These are phyloP conservation scores for Ganaspis sp. DNA, from an alignment of 1,140 invertebrate species.

Conservation along the genomic window DNA sequence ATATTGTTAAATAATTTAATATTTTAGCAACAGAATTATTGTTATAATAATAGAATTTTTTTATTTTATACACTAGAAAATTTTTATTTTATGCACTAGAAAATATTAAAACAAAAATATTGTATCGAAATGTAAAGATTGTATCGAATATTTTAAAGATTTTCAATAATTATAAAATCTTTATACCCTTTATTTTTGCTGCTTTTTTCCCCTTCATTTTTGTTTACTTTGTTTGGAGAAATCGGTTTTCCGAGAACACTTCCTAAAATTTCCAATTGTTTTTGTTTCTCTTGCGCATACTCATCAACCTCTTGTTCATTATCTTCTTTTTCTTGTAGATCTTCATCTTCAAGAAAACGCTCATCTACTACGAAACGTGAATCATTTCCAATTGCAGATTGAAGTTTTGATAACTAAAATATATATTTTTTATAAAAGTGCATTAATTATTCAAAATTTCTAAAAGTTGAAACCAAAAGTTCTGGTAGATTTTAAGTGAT, in stretches of 20 bases:
- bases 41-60: no score
- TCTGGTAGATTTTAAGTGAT: no score
- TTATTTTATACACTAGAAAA: no score
- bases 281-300: conserved; percentile 75
- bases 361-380: conserved; percentile 79
- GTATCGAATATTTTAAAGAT: no score
- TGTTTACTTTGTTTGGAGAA: conserved; percentile 46
- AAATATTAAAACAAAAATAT: no score
- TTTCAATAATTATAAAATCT: no score
- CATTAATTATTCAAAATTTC: no score
- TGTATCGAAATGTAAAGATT: no score
- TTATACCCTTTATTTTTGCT: conserved; percentile 34
- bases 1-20: no score
- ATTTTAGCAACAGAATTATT: no score
- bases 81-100: no score
- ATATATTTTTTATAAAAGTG: background rate
- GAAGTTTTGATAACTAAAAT: conserved; percentile 40
- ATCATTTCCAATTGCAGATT: conserved; percentile 75
- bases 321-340: conserved; percentile 45
- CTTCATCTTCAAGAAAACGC: conserved; percentile 77
- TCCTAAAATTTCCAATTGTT: conserved; percentile 79
- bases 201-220: conserved; percentile 49
- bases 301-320: conserved; percentile 58
- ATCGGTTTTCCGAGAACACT: conserved; percentile 75
- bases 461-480: no score